Conservation (phyloP, 2,888 invertebrate genomes). For the Plebejus melissa region DNA sequence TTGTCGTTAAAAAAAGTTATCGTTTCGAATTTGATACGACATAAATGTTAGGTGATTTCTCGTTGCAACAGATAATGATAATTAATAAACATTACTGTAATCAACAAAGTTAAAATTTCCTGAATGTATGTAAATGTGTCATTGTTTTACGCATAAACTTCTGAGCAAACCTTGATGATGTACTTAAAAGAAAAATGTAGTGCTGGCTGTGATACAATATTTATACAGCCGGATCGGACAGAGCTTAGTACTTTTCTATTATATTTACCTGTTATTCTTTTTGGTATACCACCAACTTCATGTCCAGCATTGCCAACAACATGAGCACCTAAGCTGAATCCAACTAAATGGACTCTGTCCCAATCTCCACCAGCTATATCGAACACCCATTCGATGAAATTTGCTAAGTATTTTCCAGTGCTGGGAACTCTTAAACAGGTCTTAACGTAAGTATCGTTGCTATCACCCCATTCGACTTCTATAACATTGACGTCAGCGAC, state of each 20-base stretch:
- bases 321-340: conserved; percentile 67
- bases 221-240: not conserved
- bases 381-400: conserved; percentile 56
- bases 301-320: conserved; percentile 60
- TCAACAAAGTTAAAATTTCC: too few relatives aligned
- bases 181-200: too few relatives aligned
- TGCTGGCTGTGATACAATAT: too few relatives aligned
- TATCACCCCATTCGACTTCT: conserved; percentile 57
- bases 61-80: too few relatives aligned
- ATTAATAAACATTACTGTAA: too few relatives aligned
- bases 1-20: too few relatives aligned
- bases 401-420: conserved; percentile 53
- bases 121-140: too few relatives aligned
- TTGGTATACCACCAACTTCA: conserved; percentile 43
- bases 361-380: conserved; percentile 54
- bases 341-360: conserved; percentile 60
- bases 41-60: too few relatives aligned
- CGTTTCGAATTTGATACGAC: too few relatives aligned
- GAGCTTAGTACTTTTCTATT: not conserved
- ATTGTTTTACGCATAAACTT: too few relatives aligned
- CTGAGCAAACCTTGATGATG: too few relatives aligned
- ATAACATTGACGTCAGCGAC: conserved; percentile 51
- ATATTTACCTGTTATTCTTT: conserved; percentile 54
- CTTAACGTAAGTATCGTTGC: conserved; percentile 44
- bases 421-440: conserved; percentile 48